Base-by-base conservation (phyloP, 2,888 invertebrate genomes). In the Pycnomerus fuliginosus region DNA sequence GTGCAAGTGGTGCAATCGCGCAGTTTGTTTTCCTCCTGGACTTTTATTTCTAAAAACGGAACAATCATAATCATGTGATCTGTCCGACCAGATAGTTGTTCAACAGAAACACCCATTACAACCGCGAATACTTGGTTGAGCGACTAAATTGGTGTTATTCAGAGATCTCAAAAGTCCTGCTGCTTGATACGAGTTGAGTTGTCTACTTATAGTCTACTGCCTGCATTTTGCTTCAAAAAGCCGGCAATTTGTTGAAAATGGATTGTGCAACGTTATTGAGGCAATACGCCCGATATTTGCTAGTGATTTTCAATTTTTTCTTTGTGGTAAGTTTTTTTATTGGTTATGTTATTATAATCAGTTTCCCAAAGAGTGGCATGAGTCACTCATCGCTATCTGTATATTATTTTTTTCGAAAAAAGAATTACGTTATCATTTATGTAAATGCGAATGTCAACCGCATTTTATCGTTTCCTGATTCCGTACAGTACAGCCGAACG, bases 291-390 rank as follows among this genome's bases (percentile, higher is more conserved):
- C 51, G 62, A 71, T 90, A 87, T 70, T 77, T 90, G 48, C 80
- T 91, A 40, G 88, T 90, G 70, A 76, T 86, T 55, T 88, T 90
- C 77, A 92, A 91, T 73, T 79, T 90, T 55, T 72, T 90, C 55
- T 87, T 90, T 74, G 87, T 88, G 77, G 92, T 92, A 76, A 85
- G 88, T n/a, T n/a, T n/a, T n/a, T n/a, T n/a, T n/a, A n/a, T n/a
- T n/a, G n/a, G n/a, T n/a, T n/a, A n/a, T n/a, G n/a, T n/a, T n/a
- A n/a, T n/a, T n/a, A n/a, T n/a, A n/a, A n/a, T n/a, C n/a, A n/a
- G n/a, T n/a, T n/a, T n/a, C n/a, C n/a, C n/a, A n/a, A n/a, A n/a
- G n/a, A n/a, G n/a, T n/a, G n/a, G n/a, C n/a, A n/a, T n/a, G n/a
- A n/a, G n/a, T n/a, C n/a, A n/a, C n/a, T n/a, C n/a, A n/a, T n/a